Conservation (phyloP, 1,140 invertebrate genomes). For the Yoshiicerus persimilis region DNA sequence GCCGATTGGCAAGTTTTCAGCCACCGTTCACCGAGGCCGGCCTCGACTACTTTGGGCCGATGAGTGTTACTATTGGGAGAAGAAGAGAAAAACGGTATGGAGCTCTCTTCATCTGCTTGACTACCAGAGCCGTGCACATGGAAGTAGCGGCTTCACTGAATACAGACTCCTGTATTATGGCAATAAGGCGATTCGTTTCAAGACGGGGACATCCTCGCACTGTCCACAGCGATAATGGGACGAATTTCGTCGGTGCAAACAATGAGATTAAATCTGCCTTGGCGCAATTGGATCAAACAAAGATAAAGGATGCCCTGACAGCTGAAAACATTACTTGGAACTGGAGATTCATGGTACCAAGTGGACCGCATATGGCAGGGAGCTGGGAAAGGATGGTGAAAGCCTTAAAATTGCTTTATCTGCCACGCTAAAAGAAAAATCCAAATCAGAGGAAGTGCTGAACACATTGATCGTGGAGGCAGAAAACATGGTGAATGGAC, state of each 20-base stretch:
- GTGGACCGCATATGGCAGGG: conserved; percentile 44
- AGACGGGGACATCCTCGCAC: neutral
- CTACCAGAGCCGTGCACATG: neutral
- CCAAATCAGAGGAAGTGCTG: neutral
- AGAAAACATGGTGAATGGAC: neutral
- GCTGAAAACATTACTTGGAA: no score
- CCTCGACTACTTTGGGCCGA: neutral
- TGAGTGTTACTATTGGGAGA: neutral
- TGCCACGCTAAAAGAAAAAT: neutral
- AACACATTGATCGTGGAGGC: neutral
- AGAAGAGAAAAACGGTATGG: no score
- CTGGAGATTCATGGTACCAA: conserved; percentile 49
- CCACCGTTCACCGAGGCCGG: neutral
- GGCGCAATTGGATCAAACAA: neutral
- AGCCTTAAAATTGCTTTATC: neutral
- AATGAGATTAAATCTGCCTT: neutral
- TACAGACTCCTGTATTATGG: neutral
- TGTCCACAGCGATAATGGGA: neutral
- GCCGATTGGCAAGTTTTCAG: neutral
- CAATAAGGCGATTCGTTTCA: neutral
- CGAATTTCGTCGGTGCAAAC: neutral
- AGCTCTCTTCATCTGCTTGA: neutral
- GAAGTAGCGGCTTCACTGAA: neutral
- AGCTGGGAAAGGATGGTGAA: neutral
- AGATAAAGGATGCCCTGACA: neutral